These are phyloP conservation scores for Ennomos fuscantarius DNA, from an alignment of 2,888 invertebrate genomes.

Conservation along the genomic window DNA sequence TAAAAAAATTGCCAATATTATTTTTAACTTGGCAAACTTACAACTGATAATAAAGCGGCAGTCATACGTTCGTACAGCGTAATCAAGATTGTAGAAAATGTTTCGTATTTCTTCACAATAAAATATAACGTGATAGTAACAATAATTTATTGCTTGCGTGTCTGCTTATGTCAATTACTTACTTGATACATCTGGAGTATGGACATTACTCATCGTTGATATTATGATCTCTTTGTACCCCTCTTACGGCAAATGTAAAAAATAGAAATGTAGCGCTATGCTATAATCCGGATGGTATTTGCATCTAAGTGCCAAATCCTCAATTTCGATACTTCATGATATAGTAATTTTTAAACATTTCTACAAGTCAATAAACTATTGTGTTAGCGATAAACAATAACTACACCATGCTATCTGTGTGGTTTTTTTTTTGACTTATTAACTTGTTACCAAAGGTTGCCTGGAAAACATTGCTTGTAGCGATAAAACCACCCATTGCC, in stretches of 20 bases:
- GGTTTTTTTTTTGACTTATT: no score
- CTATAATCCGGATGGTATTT: no score
- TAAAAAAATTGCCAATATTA: constrained; percentile 1
- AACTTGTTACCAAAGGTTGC: no score
- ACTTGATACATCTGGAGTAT: constrained; percentile 51
- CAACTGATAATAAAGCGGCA: constrained; percentile 32
- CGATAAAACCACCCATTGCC: no score
- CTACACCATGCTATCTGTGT: no score
- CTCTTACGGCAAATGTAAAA: constrained; percentile 28
- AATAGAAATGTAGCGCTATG: background rate
- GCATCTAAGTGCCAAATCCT: no score
- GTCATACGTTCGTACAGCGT: constrained; percentile 27
- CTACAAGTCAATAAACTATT: no score
- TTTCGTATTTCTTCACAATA: constrained; percentile 44
- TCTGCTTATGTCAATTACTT: constrained; percentile 62
- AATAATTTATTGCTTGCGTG: constrained; percentile 57
- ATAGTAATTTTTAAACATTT: no score
- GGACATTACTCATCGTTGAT: constrained; percentile 58
- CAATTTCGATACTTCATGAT: no score
- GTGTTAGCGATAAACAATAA: no score
- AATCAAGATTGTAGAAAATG: constrained; percentile 44
- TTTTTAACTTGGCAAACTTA: constrained; percentile 38
- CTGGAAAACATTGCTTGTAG: no score
- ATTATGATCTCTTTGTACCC: constrained; percentile 40
- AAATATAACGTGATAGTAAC: constrained; percentile 51